phyloP scores from a whole-genome alignment of 1,140 invertebrate species.

The Anadara kagoshimensis region DNA sequence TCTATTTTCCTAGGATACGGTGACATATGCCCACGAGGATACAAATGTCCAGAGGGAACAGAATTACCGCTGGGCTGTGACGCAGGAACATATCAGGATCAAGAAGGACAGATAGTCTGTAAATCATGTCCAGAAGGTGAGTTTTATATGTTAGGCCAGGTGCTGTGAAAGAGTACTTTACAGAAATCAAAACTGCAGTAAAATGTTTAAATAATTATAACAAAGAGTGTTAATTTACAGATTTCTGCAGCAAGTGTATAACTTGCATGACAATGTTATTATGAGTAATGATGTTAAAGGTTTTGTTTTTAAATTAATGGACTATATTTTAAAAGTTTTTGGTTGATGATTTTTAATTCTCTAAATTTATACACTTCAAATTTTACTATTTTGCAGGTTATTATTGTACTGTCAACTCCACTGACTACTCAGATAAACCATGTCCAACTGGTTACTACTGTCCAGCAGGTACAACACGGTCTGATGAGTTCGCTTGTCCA shows the following conservation, averaged over 20 bases:
- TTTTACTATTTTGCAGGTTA: constrained; percentile 50
- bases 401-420: constrained; percentile 66
- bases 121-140: constrained; percentile 64
- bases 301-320: too few relatives aligned
- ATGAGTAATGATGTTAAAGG: too few relatives aligned
- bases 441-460: constrained; percentile 69
- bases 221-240: too few relatives aligned
- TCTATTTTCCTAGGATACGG: constrained; percentile 58
- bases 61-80: constrained; percentile 53
- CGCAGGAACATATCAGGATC: constrained; percentile 65
- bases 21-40: constrained; percentile 64
- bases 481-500: constrained; percentile 55
- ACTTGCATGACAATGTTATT: too few relatives aligned
- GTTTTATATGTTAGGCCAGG: not conserved
- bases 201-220: too few relatives aligned
- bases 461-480: constrained; percentile 53
- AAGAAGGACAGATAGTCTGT: constrained; percentile 56
- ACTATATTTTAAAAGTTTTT: too few relatives aligned
- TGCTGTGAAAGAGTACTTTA: too few relatives aligned
- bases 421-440: constrained; percentile 58
- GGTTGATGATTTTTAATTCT: not conserved
- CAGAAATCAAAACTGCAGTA: too few relatives aligned
- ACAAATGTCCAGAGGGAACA: constrained; percentile 61
- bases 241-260: too few relatives aligned
- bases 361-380: not conserved